Evolutionary conservation across 1,140 invertebrate species (phyloP), one percentile per base, ranked within the genome.

Genomic region (Scaptomyza pallida): DNA sequence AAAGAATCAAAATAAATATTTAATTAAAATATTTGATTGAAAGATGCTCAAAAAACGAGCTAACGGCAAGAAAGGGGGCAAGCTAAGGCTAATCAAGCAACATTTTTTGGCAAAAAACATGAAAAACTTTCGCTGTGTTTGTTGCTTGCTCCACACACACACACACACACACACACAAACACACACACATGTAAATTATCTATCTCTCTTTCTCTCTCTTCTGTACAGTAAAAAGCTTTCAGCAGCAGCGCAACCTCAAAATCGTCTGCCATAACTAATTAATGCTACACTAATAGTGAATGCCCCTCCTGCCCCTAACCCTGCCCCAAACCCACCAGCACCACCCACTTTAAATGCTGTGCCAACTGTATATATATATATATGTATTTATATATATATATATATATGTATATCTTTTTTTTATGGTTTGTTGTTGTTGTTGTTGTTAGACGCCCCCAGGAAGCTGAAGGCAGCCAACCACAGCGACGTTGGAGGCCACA

Each of bases 201-300:
- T 43, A 21, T 40, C 10, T 26, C n/a, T n/a, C 35, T 23, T 41
- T 30, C 26, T 37, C 52, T 33, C 37, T 47, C n/a, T 45, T 50
- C 59, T 45, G 44, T 57, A 86, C 89, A 86, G 83, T 83, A 67
- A 90, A 90, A 90, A 90, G 83, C 89, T 89, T 90, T 90, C 89
- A 90, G 75, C 56, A 63, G 62, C 63, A 75, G 59, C 69, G 78
- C 68, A 90, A 90, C 89, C 89, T 85, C 89, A 90, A 86, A 90
- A 90, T 90, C 89, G 89, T 90, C 89, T 90, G 89, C 89, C 89
- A 90, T 90, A 90, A 90, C 89, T 90, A 90, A 90, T 90, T 90
- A 90, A 90, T 90, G 89, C 85, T 75, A 75, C 71, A 89, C 78
- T 83, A 86, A 88, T 85, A 83, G 80, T 85, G 79, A 61, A 61